Evolutionary conservation across 2,888 invertebrate species (phyloP).

Genomic region (Platynereis dumerilii): DNA sequence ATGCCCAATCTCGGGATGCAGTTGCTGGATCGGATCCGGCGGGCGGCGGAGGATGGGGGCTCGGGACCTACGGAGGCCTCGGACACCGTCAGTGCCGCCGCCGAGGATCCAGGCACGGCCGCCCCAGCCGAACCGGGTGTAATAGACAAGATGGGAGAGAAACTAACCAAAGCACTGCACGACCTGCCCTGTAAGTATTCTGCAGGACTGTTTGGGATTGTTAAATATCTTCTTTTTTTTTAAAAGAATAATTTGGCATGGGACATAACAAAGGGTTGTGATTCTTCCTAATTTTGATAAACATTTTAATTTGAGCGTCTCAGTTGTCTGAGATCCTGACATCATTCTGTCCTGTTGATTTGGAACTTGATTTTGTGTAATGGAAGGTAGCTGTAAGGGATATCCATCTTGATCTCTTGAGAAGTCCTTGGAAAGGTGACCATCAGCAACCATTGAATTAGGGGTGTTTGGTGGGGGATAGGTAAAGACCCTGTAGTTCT

Average conservation of each 20-base stretch:
- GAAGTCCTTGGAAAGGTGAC: no score
- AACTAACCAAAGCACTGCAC: conserved; percentile 11
- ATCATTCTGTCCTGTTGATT: no score
- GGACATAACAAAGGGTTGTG: neutral
- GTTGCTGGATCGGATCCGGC: conserved; percentile 13
- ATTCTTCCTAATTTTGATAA: no score
- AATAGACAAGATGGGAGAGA: conserved; percentile 14
- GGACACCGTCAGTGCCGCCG: conserved; percentile 2
- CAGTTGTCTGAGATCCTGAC: no score
- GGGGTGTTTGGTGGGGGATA: no score
- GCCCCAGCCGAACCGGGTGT: neutral
- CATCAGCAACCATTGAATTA: no score
- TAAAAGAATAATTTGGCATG: neutral
- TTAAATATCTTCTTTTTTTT: neutral
- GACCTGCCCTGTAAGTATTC: conserved; percentile 20
- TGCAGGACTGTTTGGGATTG: neutral
- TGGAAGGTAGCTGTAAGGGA: no score
- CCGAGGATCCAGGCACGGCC: neutral
- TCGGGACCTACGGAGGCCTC: neutral
- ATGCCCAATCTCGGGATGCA: conserved; percentile 21
- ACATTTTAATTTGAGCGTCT: no score
- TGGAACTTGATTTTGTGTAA: no score
- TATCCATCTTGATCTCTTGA: no score
- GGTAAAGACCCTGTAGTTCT: no score
- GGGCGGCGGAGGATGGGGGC: conserved; percentile 12